Evolutionary conservation across 1,140 invertebrate genomes (phyloP).

Genomic region (Bombus turneri): DNA sequence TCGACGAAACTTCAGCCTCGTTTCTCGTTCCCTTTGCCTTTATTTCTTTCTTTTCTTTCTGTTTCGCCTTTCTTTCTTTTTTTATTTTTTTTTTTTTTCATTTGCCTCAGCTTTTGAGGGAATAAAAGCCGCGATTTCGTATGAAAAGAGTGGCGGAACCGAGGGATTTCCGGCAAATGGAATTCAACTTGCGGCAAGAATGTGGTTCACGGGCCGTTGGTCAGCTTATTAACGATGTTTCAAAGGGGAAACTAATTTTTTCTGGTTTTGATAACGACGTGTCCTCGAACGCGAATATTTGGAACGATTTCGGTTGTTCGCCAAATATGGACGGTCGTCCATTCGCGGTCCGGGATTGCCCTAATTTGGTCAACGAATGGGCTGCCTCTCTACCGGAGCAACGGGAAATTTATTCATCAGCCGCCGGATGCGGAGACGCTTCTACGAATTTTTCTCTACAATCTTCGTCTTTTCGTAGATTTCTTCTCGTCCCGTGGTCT

Average conservation of each 20-base stretch:
- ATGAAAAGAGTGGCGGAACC: slow-evolving; percentile 11
- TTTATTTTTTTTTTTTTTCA: no score
- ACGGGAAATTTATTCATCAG: not conserved
- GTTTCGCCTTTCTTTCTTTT: not conserved
- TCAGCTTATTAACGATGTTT: slow-evolving; percentile 20
- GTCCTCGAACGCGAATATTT: not conserved
- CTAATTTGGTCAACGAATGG: not conserved
- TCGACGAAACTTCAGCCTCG: not conserved
- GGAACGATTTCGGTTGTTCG: not conserved
- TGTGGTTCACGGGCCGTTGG: not conserved
- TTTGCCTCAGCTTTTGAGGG: not conserved
- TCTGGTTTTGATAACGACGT: not conserved
- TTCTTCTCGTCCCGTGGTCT: no score
- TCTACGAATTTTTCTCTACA: no score
- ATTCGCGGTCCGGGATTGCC: not conserved
- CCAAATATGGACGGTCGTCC: not conserved
- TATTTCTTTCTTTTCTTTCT: not conserved
- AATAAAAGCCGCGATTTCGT: slow-evolving; percentile 24
- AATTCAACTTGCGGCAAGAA: slow-evolving; percentile 1
- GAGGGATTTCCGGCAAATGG: slow-evolving; percentile 2
- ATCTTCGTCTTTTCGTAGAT: no score
- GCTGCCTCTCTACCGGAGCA: no score
- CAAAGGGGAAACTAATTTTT: slow-evolving; percentile 5
- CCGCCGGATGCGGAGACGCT: not conserved
- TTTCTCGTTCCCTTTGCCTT: not conserved